Evolutionary conservation across 2,113 vertebrate genomes (phyloP), one percentile per base, ranked within the genome.

Genomic region (Erinaceus europaeus): DNA sequence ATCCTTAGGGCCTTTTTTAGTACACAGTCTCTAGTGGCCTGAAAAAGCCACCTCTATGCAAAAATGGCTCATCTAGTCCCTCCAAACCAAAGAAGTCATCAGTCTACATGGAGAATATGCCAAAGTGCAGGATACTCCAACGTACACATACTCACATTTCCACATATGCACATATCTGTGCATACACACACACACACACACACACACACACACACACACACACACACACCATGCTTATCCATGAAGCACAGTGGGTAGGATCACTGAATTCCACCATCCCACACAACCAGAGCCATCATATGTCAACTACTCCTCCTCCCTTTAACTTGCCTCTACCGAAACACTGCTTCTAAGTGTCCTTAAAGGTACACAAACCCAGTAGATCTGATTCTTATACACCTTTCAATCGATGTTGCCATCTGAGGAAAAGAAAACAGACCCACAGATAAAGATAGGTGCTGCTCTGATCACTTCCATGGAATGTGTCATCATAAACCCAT

Each of bases 1-100:
- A 75, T 32, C 44, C 44, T 71, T 25, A 53, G 55, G 20, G 77
- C 86, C 65, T 85, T n/a, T 81, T 85, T 87, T 48, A 91, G 50
- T 46, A 74, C 82, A 48, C 38, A 50, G 46, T 75, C 68, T 64
- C 84, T 44, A 64, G 50, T 55, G 65, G 20, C 77, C 81, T 64
- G 6, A 80, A 88, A 86, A 36, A 92, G 71, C 61, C n/a, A n/a
- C 29, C 25, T 3, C 55, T 57, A 57, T n/a, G n/a, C n/a, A n/a
- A n/a, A n/a, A 27, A 23, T 83, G 87, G 55, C 32, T 38, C 1
- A 1, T 61, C 64, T 94, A 71, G 55, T 82, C 64, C 55, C 61
- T 74, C 53, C 81, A 42, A 55, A 55, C n/a, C 27, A 55, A 46
- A 27, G 62, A 42, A 69, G 42, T 40, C 25, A 9, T 36, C 50